Conservation (phyloP, 2,888 invertebrate genomes). For the Papilio protenor region DNA sequence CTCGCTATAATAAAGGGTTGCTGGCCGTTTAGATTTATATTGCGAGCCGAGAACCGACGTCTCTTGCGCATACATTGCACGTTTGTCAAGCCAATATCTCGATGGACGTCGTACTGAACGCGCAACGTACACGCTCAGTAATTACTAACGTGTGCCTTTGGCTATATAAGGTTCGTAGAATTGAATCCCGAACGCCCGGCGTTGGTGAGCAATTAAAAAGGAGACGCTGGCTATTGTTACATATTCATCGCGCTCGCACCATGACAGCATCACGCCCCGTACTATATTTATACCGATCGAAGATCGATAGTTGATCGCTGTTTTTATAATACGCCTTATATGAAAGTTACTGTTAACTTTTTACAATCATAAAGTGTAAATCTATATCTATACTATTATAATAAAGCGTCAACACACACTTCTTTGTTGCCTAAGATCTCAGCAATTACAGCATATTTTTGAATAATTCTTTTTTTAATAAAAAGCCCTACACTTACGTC, state of each 20-base stretch:
- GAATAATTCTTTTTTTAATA: no score
- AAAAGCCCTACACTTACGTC: no score
- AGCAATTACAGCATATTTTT: no score
- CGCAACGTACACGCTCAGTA: constrained; percentile 56
- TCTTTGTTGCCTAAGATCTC: no score
- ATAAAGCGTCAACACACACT: no score
- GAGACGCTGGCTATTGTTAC: constrained; percentile 55
- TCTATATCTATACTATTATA: no score
- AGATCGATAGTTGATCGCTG: constrained; percentile 58
- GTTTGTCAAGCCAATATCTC: constrained; percentile 78
- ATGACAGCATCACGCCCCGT: constrained; percentile 70
- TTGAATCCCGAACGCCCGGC: constrained; percentile 46
- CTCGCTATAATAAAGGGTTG: constrained; percentile 81
- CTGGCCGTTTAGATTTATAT: constrained; percentile 76
- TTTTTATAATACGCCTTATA: constrained; percentile 37
- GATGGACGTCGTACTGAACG: constrained; percentile 55
- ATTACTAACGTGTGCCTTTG: constrained; percentile 62
- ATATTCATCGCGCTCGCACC: constrained; percentile 68
- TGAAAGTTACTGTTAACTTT: constrained; percentile 1
- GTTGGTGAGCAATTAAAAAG: constrained; percentile 45
- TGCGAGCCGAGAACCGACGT: constrained; percentile 62
- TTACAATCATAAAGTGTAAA: not conserved
- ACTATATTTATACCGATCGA: constrained; percentile 76
- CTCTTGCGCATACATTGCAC: constrained; percentile 64
- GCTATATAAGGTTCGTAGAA: constrained; percentile 48